Evolutionary conservation across 1,140 invertebrate species (phyloP), one percentile per base, ranked within the genome.

Genomic region (Parapsyche elsis): DNA sequence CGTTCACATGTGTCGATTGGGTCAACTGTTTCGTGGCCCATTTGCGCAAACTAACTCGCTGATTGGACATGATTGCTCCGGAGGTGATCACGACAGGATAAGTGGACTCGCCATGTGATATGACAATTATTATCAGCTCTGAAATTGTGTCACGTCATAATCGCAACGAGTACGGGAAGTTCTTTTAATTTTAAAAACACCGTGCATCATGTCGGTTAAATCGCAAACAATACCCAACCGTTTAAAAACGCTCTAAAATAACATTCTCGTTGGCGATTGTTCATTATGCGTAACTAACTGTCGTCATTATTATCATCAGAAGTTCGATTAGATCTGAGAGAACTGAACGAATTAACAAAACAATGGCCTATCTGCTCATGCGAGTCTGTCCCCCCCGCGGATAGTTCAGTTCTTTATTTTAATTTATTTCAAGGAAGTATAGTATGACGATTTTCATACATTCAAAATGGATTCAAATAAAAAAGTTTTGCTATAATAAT

Each of bases 271-370:
- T 67, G 12, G 10, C 19, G 19, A 67, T 67, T 67, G 64, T 67
- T 67, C 64, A 67, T 67, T 67, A 67, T 67, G 64, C 64, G 64
- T 67, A 67, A 67, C 64, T 24, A 67, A 67, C 21, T 24, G 16
- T 16, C 59, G 21, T 12, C 64, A 23, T 23, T 67, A 67, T 67
- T 67, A 23, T 67, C 9, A n/a, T n/a, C 21, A 9, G 57, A 61
- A 61, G 49, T 53, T 10, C 12, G 49, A 53, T 16, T 16, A 38
- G 30, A 38, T 38, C 30, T 53, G 10, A 53, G 59, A 61, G 64
- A 67, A 67, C 9, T 23, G 23, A 67, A 67, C 21, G 64, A 67
- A 23, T 19, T 67, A 30, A 61, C 57, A 5, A 21, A 67, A 67
- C 64, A 67, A 67, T 67, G 64, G 64, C 23, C 24, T 67, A 21